Evolutionary conservation across 2,797 vertebrate genomes (phyloP).

Genomic region (Carduelis carduelis): DNA sequence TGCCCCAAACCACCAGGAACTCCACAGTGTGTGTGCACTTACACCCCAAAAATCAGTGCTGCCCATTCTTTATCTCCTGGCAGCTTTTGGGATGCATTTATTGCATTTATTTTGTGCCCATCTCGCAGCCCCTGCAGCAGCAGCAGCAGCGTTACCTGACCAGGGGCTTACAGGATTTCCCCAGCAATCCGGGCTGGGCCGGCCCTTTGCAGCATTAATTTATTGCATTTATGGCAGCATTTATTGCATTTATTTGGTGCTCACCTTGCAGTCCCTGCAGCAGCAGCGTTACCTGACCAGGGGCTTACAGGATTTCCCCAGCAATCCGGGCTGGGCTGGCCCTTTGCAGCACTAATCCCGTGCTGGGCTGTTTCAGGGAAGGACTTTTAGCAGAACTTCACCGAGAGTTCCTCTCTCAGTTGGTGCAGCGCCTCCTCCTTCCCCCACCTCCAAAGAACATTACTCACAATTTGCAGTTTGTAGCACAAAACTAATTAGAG

Average conservation of each 20-base stretch:
- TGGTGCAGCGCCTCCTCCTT: neutral
- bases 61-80: neutral
- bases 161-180: neutral
- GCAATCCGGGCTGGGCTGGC: neutral
- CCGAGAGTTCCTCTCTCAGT: neutral
- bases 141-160: neutral
- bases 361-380: neutral
- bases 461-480: neutral
- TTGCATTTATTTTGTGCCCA: neutral
- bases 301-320: conserved; percentile 8
- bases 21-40: neutral
- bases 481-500: neutral
- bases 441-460: neutral
- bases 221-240: neutral
- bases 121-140: neutral
- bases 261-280: neutral
- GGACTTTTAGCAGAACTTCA: conserved; percentile 7
- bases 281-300: neutral
- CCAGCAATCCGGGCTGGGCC: neutral
- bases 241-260: neutral
- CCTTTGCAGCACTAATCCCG: conserved; percentile 17
- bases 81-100: neutral
- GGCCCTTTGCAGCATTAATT: neutral
- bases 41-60: neutral
- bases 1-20: neutral